A percentile compares a stretch with the other conserved stretches of the same genome.
phyloP scores from a whole-genome alignment of 1,140 invertebrate genomes.

The Dolichoris vasculosae region DNA sequence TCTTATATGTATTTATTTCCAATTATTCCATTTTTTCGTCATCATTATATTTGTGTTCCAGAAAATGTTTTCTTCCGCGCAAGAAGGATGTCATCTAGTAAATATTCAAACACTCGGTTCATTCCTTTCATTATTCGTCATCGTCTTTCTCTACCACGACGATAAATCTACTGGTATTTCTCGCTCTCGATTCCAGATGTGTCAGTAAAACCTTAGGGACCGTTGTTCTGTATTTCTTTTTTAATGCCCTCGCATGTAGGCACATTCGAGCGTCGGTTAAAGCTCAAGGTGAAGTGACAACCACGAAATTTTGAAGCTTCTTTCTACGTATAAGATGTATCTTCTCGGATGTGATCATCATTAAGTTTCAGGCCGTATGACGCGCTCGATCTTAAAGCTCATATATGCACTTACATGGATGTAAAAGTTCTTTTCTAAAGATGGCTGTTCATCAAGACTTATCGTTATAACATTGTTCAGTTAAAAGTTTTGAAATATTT shows the following conservation, averaged over 20 bases:
- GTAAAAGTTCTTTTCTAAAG: not conserved
- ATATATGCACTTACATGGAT: not conserved
- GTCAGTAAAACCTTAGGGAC: not conserved
- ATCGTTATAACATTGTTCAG: not conserved
- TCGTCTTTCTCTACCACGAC: constrained; percentile 53
- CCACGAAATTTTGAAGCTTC: constrained; percentile 6
- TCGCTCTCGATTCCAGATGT: constrained; percentile 37
- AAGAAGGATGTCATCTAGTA: constrained; percentile 34
- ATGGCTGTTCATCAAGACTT: not conserved
- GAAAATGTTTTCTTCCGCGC: constrained; percentile 10
- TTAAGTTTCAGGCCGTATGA: constrained; percentile 23
- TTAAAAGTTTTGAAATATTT: not conserved
- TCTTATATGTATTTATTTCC: not conserved
- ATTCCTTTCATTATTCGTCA: constrained; percentile 59
- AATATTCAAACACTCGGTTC: constrained; percentile 30
- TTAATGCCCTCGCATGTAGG: not conserved
- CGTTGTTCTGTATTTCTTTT: constrained; percentile 26
- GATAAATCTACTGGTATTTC: constrained; percentile 55
- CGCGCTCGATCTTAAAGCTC: constrained; percentile 30
- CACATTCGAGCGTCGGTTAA: not conserved
- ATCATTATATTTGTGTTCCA: not conserved
- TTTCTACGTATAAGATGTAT: constrained; percentile 10
- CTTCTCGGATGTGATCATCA: constrained; percentile 41
- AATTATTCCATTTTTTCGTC: not conserved
- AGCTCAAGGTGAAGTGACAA: constrained; percentile 42